These are phyloP conservation scores for Panurus biarmicus DNA, from an alignment of 2,113 vertebrate genomes.

Conservation along the genomic window DNA sequence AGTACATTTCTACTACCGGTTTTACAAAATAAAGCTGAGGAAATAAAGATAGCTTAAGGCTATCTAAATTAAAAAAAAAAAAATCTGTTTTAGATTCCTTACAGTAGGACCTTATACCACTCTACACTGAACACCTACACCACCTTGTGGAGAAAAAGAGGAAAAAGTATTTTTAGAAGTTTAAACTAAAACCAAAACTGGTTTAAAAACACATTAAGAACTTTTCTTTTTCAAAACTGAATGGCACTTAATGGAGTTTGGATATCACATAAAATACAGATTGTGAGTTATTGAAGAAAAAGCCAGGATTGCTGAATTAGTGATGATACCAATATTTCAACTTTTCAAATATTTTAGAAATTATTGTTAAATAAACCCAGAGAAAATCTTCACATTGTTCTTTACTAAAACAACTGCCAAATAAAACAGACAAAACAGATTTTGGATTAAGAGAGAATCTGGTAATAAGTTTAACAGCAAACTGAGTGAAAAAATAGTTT, in stretches of 20 bases:
- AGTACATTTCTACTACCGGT: not conserved
- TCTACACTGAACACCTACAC: conserved; percentile 22
- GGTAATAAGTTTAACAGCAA: not conserved
- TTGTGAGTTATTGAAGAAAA: not conserved
- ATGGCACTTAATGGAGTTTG: not conserved
- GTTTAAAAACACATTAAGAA: not conserved
- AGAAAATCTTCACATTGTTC: not conserved
- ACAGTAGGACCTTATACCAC: not conserved
- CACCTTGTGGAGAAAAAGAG: conserved; percentile 61
- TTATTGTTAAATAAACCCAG: not conserved
- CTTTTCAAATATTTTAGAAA: not conserved
- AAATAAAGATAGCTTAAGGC: not conserved
- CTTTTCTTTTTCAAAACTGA: not conserved
- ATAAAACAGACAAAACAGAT: not conserved
- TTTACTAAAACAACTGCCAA: not conserved
- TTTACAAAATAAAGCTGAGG: not conserved
- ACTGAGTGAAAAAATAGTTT: not conserved
- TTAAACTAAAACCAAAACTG: not conserved
- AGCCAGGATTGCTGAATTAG: not conserved
- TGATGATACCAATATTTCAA: not conserved
- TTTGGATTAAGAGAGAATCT: not conserved
- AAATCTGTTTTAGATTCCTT: not conserved
- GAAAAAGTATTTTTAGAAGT: not conserved
- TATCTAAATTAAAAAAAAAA: not conserved
- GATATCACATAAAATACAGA: not conserved